A percentile compares a stretch with the other conserved stretches of the same genome.
These are phyloP conservation scores for Sminthurinus aureus DNA, from an alignment of 2,888 invertebrate species.

Conservation along the genomic window DNA sequence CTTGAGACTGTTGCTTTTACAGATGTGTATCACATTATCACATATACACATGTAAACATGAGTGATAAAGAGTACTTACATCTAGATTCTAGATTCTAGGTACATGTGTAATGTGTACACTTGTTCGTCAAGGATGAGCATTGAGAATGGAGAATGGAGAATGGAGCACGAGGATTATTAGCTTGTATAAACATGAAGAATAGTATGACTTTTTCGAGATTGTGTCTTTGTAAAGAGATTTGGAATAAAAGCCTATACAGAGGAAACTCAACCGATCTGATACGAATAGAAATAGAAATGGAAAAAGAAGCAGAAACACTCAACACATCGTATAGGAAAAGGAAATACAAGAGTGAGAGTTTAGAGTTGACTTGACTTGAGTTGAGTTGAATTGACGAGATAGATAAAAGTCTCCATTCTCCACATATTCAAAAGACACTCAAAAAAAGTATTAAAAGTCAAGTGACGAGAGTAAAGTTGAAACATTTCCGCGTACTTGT, in stretches of 20 bases:
- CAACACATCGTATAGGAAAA: neutral
- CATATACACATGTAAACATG: neutral
- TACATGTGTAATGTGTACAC: neutral
- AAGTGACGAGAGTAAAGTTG: neutral
- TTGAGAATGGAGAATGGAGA: no score
- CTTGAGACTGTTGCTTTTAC: no score
- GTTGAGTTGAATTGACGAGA: neutral
- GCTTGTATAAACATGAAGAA: constrained; percentile 17
- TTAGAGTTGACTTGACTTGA: neutral
- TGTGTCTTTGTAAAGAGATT: neutral
- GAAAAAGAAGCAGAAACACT: neutral
- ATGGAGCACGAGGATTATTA: neutral
- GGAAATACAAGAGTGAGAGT: neutral
- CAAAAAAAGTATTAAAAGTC: constrained; percentile 10
- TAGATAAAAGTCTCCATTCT: neutral
- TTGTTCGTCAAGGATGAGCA: neutral
- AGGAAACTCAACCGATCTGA: no score
- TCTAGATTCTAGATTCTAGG: neutral
- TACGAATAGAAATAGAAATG: neutral
- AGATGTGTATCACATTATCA: neutral
- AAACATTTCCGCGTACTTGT: constrained; percentile 10
- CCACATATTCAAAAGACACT: constrained; percentile 9
- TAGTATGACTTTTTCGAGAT: constrained; percentile 10
- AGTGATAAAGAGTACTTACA: neutral
- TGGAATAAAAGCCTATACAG: neutral